Evolutionary conservation across 2,888 invertebrate species (phyloP).

Genomic region (Allygus modestus): DNA sequence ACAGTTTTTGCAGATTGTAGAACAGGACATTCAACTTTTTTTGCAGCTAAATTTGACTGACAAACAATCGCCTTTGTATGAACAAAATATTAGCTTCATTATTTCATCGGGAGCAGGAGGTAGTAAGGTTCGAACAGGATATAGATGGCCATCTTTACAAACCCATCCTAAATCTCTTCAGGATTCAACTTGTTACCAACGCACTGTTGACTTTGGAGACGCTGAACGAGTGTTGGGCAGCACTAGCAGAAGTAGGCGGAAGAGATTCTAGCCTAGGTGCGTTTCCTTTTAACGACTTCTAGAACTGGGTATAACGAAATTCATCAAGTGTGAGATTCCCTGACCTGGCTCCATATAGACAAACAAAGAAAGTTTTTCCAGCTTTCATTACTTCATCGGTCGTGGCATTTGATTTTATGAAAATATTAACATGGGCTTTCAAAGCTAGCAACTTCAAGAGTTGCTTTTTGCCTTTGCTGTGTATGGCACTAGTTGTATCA

Average conservation of each 20-base stretch:
- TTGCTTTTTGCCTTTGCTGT: neutral
- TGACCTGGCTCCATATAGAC: constrained; percentile 41
- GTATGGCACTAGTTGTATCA: constrained; percentile 50
- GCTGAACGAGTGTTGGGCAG: neutral
- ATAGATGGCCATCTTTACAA: neutral
- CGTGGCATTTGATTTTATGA: neutral
- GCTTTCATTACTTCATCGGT: neutral
- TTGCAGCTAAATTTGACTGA: neutral
- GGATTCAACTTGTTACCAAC: neutral
- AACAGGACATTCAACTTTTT: neutral
- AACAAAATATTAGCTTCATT: neutral
- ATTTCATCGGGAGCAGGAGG: constrained; percentile 1
- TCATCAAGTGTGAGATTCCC: neutral
- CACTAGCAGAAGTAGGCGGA: neutral
- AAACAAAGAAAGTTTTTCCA: neutral
- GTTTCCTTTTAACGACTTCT: constrained; percentile 9
- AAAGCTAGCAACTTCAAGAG: neutral
- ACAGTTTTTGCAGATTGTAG: neutral
- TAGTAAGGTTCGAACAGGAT: neutral
- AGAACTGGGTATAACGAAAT: constrained; percentile 5
- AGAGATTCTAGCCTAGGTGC: neutral
- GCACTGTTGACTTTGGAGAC: constrained; percentile 1
- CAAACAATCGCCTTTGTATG: neutral
- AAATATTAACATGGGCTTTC: neutral
- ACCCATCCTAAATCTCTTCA: neutral